Evolutionary conservation across 2,888 invertebrate genomes (phyloP).

Genomic region (Chymomyza procnemis): DNA sequence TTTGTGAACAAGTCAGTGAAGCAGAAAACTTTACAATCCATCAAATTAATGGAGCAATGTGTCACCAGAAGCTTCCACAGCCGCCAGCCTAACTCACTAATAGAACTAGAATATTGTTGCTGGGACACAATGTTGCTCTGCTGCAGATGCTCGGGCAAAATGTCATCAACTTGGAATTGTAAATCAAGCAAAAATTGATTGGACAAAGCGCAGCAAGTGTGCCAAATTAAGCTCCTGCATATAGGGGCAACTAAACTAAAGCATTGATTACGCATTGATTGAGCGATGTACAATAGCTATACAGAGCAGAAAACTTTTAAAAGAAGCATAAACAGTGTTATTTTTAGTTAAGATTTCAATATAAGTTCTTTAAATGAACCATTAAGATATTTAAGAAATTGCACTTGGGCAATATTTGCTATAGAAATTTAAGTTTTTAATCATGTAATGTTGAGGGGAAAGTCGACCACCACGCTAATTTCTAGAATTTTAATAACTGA

Average conservation of each 20-base stretch:
- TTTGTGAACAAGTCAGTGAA: slow-evolving; percentile 53
- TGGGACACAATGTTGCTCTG: not conserved
- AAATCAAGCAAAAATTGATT: slow-evolving; percentile 62
- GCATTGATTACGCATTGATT: not conserved
- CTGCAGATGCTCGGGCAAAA: slow-evolving; percentile 37
- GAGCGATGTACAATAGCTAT: too few species aligned
- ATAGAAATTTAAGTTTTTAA: too few species aligned
- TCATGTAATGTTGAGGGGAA: too few species aligned
- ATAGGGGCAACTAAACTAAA: not conserved
- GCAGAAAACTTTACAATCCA: slow-evolving; percentile 72
- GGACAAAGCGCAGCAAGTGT: slow-evolving; percentile 47
- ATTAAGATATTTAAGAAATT: too few species aligned
- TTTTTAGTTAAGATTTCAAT: too few species aligned
- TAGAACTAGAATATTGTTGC: slow-evolving; percentile 15
- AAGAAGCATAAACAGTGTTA: too few species aligned
- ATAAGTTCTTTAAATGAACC: too few species aligned
- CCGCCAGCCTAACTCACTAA: not conserved
- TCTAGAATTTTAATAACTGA: too few species aligned
- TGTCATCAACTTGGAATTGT: slow-evolving; percentile 63
- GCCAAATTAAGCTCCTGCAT: not conserved
- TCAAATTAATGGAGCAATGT: slow-evolving; percentile 73
- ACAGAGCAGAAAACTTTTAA: too few species aligned
- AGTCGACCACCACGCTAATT: too few species aligned
- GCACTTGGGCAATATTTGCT: too few species aligned
- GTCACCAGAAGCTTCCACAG: slow-evolving; percentile 50